A percentile compares a stretch with the other conserved stretches of the same genome.
These are phyloP conservation scores for Sarcophilus harrisii DNA, from an alignment of 2,797 vertebrate genomes.

Conservation along the genomic window DNA sequence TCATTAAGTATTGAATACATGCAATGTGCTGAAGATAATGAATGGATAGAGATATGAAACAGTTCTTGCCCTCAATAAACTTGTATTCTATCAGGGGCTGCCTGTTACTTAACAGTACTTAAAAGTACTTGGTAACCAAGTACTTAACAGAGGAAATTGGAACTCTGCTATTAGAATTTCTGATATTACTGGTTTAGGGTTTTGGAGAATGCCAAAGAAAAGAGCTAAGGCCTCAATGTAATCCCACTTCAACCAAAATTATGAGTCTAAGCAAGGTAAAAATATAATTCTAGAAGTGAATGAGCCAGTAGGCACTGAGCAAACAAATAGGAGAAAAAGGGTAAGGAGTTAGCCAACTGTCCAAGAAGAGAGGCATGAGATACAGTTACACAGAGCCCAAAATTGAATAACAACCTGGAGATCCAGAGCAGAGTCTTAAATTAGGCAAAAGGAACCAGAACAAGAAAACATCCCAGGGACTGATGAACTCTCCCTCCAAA, in stretches of 20 bases:
- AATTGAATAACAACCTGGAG: neutral
- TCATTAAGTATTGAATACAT: neutral
- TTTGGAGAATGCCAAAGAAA: neutral
- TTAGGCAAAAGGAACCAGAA: neutral
- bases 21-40: neutral
- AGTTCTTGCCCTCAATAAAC: neutral
- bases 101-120: too few species aligned
- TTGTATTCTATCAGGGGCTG: neutral
- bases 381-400: neutral
- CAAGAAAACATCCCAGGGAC: neutral
- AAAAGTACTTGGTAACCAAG: neutral
- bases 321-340: neutral
- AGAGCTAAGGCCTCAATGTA: neutral
- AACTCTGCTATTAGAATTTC: neutral
- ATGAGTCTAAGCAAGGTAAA: neutral
- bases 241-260: neutral
- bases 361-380: neutral
- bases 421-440: neutral
- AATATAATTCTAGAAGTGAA: neutral
- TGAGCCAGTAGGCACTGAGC: neutral
- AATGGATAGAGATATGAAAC: neutral
- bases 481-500: neutral
- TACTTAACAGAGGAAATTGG: neutral
- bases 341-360: neutral
- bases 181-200: neutral